Percentiles rank a stretch among this genome's conserved stretches.
phyloP scores from a whole-genome alignment of 2,113 vertebrate genomes.

The Mirza zaza region DNA sequence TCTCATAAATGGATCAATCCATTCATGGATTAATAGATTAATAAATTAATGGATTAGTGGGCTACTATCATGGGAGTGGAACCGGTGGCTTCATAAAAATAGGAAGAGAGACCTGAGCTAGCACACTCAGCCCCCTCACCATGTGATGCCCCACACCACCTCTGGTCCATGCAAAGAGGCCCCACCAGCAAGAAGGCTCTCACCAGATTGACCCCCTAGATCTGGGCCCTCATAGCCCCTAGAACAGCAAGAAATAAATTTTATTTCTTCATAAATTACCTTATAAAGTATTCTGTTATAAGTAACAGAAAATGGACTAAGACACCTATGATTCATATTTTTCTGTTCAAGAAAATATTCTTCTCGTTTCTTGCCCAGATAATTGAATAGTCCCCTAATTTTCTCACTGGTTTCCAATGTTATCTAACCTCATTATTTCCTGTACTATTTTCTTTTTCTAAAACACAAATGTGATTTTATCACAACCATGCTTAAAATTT shows the following conservation, averaged over 20 bases:
- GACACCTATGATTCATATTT: not conserved
- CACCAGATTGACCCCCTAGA: not conserved
- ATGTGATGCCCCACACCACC: not conserved
- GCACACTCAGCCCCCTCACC: not conserved
- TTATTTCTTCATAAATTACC: not conserved
- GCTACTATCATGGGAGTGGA: not conserved
- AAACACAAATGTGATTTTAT: constrained; percentile 22
- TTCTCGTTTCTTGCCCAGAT: not conserved
- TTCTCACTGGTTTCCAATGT: not conserved
- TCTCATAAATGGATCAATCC: not conserved
- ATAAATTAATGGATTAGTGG: not conserved
- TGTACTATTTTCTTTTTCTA: not conserved
- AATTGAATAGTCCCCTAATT: constrained; percentile 21
- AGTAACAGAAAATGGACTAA: not conserved
- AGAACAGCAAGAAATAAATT: not conserved
- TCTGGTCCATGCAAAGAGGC: too few species aligned
- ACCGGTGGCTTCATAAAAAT: not conserved
- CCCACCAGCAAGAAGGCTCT: not conserved
- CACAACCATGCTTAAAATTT: not conserved
- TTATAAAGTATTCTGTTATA: not conserved
- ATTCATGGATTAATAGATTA: not conserved
- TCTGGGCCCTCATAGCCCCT: not conserved
- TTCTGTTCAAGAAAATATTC: not conserved
- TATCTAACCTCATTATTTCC: constrained; percentile 42
- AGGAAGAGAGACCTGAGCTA: not conserved